Conservation (phyloP, 1,140 invertebrate genomes). For the Pentalonia nigronervosa region DNA sequence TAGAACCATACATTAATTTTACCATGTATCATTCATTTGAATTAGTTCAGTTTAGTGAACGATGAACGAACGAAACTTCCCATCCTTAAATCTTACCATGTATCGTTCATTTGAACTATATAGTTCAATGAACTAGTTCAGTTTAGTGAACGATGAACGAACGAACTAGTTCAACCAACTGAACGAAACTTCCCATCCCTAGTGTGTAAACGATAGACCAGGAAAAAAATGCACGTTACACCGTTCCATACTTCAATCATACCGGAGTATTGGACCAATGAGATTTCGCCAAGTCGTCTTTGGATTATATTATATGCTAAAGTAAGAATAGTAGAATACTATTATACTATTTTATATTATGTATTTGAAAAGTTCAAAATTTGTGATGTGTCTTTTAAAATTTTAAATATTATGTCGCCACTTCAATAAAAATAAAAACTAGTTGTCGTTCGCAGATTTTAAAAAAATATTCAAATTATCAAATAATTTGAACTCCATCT, state of each 20-base stretch:
- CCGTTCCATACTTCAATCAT: constrained; percentile 18
- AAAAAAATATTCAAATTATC: not conserved
- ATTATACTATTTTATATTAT: not conserved
- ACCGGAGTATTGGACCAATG: constrained; percentile 61
- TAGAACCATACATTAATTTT: too few relatives aligned
- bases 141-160: too few relatives aligned
- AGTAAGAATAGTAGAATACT: not conserved
- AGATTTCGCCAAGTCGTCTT: constrained; percentile 50
- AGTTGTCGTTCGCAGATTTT: not conserved
- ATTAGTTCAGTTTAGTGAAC: too few relatives aligned
- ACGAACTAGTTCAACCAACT: too few relatives aligned
- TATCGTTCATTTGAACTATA: too few relatives aligned
- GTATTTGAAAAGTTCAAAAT: not conserved
- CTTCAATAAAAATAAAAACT: not conserved
- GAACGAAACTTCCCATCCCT: too few relatives aligned
- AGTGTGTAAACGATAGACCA: too few relatives aligned
- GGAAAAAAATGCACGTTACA: too few relatives aligned
- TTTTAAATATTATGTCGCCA: not conserved
- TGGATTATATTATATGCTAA: not conserved
- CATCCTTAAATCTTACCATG: too few relatives aligned
- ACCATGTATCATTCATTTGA: too few relatives aligned
- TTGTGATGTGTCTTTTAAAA: not conserved
- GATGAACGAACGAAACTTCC: too few relatives aligned
- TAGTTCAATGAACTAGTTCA: too few relatives aligned
- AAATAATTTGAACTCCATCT: not conserved